These are phyloP conservation scores for Notoglanidium macrostoma DNA, from an alignment of 2,797 vertebrate species.

Conservation along the genomic window DNA sequence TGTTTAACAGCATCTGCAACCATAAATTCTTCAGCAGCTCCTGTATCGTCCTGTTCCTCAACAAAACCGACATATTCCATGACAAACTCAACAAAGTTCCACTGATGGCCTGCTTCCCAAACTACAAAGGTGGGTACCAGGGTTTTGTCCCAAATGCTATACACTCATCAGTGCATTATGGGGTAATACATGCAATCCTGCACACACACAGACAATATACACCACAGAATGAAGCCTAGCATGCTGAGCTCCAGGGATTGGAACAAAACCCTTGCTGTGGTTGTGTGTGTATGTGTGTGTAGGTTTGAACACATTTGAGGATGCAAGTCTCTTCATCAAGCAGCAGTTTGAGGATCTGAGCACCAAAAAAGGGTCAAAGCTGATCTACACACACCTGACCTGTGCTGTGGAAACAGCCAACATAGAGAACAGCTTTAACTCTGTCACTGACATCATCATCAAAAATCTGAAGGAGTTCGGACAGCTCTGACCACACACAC, in stretches of 20 bases:
- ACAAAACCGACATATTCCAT: conserved; percentile 95
- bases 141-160: not conserved
- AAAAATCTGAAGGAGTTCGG: conserved; percentile 95
- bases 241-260: not conserved
- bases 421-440: conserved; percentile 90
- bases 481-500: conserved; percentile 80
- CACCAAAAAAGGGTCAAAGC: conserved; percentile 90
- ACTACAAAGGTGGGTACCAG: conserved; percentile 83
- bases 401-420: conserved; percentile 94
- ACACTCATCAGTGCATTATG: not conserved
- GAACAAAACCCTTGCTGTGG: not conserved
- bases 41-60: conserved; percentile 94
- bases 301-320: conserved; percentile 90
- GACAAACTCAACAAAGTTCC: conserved; percentile 96
- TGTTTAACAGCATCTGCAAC: conserved; percentile 98
- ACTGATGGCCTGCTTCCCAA: conserved; percentile 93
- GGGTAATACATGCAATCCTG: not conserved
- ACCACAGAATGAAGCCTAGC: not conserved
- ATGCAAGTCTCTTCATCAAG: conserved; percentile 89
- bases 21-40: conserved; percentile 94
- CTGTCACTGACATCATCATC: conserved; percentile 93
- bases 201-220: not conserved
- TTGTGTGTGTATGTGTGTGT: not conserved
- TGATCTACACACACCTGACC: conserved; percentile 93
- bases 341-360: conserved; percentile 90